Conservation (phyloP, 2,888 invertebrate genomes). For the Anoncus sp. region DNA sequence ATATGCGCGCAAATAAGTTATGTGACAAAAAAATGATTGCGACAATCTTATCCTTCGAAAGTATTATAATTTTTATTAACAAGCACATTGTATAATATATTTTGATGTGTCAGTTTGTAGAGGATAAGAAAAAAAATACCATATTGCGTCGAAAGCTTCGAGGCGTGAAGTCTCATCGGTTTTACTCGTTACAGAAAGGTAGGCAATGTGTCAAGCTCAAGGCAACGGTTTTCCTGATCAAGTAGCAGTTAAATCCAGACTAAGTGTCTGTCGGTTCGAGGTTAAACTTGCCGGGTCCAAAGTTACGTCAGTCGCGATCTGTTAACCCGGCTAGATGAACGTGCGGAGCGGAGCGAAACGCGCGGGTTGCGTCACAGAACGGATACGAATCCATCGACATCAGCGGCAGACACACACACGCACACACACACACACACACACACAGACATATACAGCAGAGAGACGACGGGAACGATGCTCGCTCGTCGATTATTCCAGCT, state of each 20-base stretch:
- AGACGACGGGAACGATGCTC: conserved; percentile 28
- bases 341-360: conserved; percentile 51
- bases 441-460: conserved; percentile 5
- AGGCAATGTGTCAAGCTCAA: conserved; percentile 76
- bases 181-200: conserved; percentile 54
- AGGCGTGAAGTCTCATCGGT: conserved; percentile 37
- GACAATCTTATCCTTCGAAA: neutral
- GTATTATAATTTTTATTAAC: neutral
- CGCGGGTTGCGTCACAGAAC: conserved; percentile 50
- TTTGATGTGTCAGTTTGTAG: neutral
- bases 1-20: neutral
- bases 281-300: conserved; percentile 75
- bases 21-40: conserved; percentile 3
- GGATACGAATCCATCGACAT: conserved; percentile 62
- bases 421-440: too few relatives aligned
- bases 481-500: conserved; percentile 63
- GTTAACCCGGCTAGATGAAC: conserved; percentile 70
- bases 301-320: conserved; percentile 75
- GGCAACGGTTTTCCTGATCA: conserved; percentile 79
- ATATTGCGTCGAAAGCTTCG: conserved; percentile 13
- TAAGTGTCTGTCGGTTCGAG: conserved; percentile 77
- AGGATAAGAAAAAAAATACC: conserved; percentile 12
- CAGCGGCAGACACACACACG: conserved; percentile 28
- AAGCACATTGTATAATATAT: neutral
- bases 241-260: conserved; percentile 80